These are phyloP conservation scores for Dasypolia templi DNA, from an alignment of 2,888 invertebrate genomes.

Conservation along the genomic window DNA sequence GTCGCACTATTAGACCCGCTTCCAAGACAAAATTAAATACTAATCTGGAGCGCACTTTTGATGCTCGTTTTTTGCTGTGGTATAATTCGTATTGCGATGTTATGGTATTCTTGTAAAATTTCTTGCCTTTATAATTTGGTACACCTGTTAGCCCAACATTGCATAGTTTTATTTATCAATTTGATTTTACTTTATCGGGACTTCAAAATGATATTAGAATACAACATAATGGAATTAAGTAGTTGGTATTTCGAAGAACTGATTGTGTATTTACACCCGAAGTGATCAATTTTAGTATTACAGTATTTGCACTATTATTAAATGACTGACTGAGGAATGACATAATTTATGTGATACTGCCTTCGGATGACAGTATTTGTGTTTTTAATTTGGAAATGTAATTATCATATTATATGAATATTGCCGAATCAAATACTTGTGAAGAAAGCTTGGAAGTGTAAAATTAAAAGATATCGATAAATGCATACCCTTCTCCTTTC, in stretches of 20 bases:
- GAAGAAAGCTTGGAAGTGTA: too few relatives aligned
- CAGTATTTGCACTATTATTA: constrained; percentile 6
- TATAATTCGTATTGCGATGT: too few relatives aligned
- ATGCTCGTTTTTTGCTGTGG: not conserved
- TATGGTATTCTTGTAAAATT: not conserved
- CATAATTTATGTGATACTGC: not conserved
- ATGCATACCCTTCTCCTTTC: not conserved
- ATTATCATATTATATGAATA: not conserved
- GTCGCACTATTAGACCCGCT: not conserved
- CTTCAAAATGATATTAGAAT: constrained; percentile 3
- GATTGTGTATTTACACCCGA: constrained; percentile 12
- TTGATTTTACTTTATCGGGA: not conserved
- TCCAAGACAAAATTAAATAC: not conserved
- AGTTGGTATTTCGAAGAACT: constrained; percentile 16
- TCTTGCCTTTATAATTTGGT: not conserved
- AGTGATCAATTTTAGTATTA: constrained; percentile 43
- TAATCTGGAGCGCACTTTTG: not conserved
- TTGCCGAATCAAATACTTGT: not conserved
- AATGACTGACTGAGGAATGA: constrained; percentile 1
- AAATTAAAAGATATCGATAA: not conserved
- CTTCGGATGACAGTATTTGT: not conserved
- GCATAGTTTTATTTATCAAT: constrained; percentile 1
- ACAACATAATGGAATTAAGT: not conserved
- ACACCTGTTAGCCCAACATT: not conserved
- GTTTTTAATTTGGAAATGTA: not conserved